Conservation (phyloP, 2,888 invertebrate species). For the Cephus nigrinus region DNA sequence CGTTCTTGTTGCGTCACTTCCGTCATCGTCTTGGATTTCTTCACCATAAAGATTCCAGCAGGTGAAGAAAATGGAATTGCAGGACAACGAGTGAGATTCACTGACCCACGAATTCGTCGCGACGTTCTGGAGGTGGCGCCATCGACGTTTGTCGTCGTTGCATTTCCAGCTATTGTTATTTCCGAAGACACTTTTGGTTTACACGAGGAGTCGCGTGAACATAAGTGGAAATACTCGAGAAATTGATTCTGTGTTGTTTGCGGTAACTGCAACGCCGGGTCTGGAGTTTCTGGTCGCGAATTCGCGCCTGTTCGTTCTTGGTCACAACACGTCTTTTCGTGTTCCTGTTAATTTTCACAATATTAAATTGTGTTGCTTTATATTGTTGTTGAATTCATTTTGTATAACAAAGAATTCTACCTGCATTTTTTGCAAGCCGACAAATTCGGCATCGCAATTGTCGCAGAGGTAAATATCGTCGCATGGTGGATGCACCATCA, state of each 20-base stretch:
- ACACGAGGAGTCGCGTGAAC: constrained; percentile 31
- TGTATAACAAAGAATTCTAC: constrained; percentile 52
- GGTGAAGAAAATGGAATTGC: constrained; percentile 70
- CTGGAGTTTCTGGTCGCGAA: constrained; percentile 64
- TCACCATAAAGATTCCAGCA: constrained; percentile 67
- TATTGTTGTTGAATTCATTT: not conserved
- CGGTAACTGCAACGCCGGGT: constrained; percentile 35
- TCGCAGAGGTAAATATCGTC: constrained; percentile 81
- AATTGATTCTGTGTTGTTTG: constrained; percentile 63
- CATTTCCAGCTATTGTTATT: constrained; percentile 2
- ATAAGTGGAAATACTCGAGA: constrained; percentile 67
- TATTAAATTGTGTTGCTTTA: constrained; percentile 6
- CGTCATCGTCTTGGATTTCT: constrained; percentile 66
- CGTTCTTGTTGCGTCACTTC: constrained; percentile 68
- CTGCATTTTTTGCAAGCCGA: constrained; percentile 70
- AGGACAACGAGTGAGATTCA: constrained; percentile 66
- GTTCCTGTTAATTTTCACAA: constrained; percentile 55
- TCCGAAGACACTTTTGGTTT: constrained; percentile 8
- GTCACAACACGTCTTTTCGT: constrained; percentile 67
- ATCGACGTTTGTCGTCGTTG: constrained; percentile 20
- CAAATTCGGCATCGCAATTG: constrained; percentile 80
- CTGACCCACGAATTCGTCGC: constrained; percentile 64
- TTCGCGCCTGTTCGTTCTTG: constrained; percentile 61
- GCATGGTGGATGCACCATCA: constrained; percentile 70
- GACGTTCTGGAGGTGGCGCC: constrained; percentile 49